Evolutionary conservation across 2,797 vertebrate genomes (phyloP).

Genomic region (Melopsittacus undulatus): DNA sequence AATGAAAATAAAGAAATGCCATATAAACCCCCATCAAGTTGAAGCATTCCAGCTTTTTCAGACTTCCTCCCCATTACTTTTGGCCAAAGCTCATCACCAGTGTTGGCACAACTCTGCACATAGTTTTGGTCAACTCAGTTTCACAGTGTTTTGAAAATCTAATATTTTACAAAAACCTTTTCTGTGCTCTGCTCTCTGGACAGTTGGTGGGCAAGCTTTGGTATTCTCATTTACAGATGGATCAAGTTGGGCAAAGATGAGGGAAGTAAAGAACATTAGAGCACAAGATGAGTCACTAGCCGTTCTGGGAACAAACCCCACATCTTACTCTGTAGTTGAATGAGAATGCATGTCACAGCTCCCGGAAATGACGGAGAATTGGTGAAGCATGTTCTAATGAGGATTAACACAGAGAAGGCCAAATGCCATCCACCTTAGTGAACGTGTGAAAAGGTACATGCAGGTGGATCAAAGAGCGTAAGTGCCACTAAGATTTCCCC

Average conservation of each 20-base stretch:
- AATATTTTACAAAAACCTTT: not conserved
- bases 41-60: not conserved
- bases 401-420: not conserved
- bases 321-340: not conserved
- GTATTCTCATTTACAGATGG: conserved; percentile 26
- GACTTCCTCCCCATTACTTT: not conserved
- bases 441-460: not conserved
- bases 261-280: not conserved
- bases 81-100: not conserved
- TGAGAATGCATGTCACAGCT: conserved; percentile 19
- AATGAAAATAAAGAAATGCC: not conserved
- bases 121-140: conserved; percentile 14
- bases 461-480: not conserved
- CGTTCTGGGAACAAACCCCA: conserved; percentile 20
- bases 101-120: not conserved
- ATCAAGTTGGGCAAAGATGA: conserved; percentile 44
- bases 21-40: not conserved
- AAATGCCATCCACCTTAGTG: not conserved
- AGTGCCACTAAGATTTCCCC: not conserved
- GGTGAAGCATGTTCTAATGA: conserved; percentile 21
- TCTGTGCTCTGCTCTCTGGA: not conserved
- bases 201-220: not conserved
- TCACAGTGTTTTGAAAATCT: not conserved
- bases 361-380: conserved; percentile 1
- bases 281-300: conserved; percentile 12